Evolutionary conservation across 2,797 vertebrate genomes (phyloP).

Genomic region (Todus mexicanus): DNA sequence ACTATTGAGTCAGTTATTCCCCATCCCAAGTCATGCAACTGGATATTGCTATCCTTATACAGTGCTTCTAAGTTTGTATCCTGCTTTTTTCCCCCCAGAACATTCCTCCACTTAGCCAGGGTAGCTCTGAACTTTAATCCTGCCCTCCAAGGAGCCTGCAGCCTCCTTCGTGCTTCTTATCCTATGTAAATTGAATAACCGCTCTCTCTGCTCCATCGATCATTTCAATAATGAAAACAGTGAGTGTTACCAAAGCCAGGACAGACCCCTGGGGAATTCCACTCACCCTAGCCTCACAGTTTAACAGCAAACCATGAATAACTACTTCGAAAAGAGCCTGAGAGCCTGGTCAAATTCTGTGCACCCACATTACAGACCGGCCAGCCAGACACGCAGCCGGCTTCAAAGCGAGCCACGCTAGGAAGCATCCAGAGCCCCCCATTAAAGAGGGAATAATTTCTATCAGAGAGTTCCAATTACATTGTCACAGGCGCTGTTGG

Average conservation of each 20-base stretch:
- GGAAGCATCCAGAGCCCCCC: background rate
- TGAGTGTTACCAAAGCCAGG: constrained; percentile 10
- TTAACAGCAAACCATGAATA: constrained; percentile 25
- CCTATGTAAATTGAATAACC: background rate
- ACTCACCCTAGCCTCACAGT: background rate
- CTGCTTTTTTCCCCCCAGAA: background rate
- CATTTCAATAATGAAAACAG: constrained; percentile 38
- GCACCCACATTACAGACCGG: background rate
- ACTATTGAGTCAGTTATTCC: background rate
- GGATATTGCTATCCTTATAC: background rate
- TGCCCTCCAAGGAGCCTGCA: background rate
- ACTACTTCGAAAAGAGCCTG: background rate
- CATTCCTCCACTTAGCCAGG: background rate
- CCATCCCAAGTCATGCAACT: background rate
- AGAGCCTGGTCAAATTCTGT: background rate
- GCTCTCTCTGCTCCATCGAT: background rate
- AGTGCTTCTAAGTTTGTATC: background rate
- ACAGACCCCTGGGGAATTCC: background rate
- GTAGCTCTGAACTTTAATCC: background rate
- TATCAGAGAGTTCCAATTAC: background rate
- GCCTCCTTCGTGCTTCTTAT: background rate
- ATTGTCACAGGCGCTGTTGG: background rate
- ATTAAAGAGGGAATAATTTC: background rate
- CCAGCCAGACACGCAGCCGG: background rate
- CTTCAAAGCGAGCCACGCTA: background rate